Percentiles rank a stretch among this genome's conserved stretches.
phyloP scores from a whole-genome alignment of 2,888 invertebrate genomes.

The Clitarchus hookeri region DNA sequence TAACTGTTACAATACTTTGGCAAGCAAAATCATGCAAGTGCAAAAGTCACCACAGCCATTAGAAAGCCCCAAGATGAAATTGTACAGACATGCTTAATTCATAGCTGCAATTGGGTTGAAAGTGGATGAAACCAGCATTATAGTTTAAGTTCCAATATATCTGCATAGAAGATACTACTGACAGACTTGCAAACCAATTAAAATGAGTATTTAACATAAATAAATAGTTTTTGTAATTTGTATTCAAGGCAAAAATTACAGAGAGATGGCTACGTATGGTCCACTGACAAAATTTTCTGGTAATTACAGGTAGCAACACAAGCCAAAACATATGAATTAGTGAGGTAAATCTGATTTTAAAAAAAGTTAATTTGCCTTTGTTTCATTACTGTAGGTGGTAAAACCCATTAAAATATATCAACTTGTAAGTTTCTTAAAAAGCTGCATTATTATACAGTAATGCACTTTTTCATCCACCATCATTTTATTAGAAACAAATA shows the following conservation, averaged over 20 bases:
- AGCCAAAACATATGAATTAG: too few species aligned
- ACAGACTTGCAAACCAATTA: background rate
- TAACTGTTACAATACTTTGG: background rate
- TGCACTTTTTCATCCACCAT: background rate
- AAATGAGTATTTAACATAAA: background rate
- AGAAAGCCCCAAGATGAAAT: background rate
- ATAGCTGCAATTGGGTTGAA: background rate
- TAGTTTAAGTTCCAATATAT: background rate
- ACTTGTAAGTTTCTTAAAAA: background rate
- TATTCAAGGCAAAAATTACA: too few species aligned
- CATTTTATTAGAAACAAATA: background rate
- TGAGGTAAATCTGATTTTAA: too few species aligned
- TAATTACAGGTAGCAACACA: too few species aligned
- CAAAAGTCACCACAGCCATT: background rate
- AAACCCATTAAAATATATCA: too few species aligned
- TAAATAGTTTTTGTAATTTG: background rate
- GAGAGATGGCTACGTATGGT: too few species aligned
- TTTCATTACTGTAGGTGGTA: too few species aligned
- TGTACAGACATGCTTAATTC: background rate
- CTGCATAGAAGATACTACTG: background rate
- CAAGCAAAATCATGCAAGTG: conserved; percentile 6
- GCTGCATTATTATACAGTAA: background rate
- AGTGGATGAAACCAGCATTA: background rate
- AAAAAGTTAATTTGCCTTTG: too few species aligned
- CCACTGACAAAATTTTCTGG: too few species aligned